Conservation (phyloP, 2,797 vertebrate genomes). For the Sebastiscus tertius region DNA sequence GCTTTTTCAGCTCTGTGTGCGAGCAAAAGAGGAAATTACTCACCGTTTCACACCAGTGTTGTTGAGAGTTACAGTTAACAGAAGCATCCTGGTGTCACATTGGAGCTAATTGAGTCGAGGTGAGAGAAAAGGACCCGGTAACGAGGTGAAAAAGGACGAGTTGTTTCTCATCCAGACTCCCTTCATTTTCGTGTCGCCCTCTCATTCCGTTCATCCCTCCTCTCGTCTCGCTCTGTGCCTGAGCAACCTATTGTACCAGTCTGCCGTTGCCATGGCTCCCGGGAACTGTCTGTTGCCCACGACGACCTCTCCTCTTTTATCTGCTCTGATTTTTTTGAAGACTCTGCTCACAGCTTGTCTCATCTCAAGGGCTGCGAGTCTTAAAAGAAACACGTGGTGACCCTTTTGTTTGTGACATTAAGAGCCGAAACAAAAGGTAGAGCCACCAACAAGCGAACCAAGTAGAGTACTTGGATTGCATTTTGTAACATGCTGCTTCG, state of each 20-base stretch:
- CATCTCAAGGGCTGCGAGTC: slow-evolving; percentile 25
- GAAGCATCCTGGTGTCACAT: neutral
- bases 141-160: neutral
- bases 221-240: slow-evolving; percentile 31
- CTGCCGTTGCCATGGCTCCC: slow-evolving; percentile 80
- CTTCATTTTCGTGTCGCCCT: slow-evolving; percentile 9
- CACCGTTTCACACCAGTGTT: neutral
- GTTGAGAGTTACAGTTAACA: slow-evolving; percentile 4
- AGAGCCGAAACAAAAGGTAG: neutral
- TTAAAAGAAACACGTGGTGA: slow-evolving; percentile 11
- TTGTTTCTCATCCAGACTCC: neutral
- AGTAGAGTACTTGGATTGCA: neutral
- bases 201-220: slow-evolving; percentile 13
- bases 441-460: neutral
- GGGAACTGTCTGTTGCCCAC: slow-evolving; percentile 66
- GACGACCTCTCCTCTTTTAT: slow-evolving; percentile 63
- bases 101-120: slow-evolving; percentile 1
- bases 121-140: neutral
- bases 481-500: slow-evolving; percentile 33
- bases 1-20: neutral
- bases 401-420: neutral
- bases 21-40: slow-evolving; percentile 1
- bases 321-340: slow-evolving; percentile 27
- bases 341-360: slow-evolving; percentile 27
- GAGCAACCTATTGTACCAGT: slow-evolving; percentile 66